Conservation (phyloP, 2,797 vertebrate species). For the Crenichthys baileyi region DNA sequence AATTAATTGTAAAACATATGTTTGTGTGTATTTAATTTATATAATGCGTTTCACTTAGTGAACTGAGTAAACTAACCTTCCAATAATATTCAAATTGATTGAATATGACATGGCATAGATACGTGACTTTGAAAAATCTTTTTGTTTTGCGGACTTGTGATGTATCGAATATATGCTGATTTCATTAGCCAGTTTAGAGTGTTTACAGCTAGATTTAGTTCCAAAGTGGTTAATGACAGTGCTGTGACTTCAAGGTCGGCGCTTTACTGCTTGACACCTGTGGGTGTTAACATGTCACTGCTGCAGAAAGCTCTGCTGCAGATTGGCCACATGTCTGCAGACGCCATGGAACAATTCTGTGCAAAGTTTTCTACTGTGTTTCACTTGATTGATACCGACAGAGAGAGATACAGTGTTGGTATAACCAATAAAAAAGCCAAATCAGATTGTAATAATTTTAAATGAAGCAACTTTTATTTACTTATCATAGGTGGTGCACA, state of each 20-base stretch:
- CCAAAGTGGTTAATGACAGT: background rate
- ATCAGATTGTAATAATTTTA: background rate
- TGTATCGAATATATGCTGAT: background rate
- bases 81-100: background rate
- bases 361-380: background rate
- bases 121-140: background rate
- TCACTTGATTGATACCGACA: background rate
- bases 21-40: too few species aligned
- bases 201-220: background rate
- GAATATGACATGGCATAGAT: background rate
- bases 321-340: background rate
- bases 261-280: background rate
- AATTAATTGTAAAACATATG: too few species aligned
- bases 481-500: background rate
- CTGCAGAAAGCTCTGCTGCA: background rate
- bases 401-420: too few species aligned
- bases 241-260: background rate
- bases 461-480: background rate
- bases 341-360: background rate
- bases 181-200: background rate
- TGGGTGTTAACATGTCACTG: background rate
- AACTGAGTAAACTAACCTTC: background rate
- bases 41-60: too few species aligned
- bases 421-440: background rate
- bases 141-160: background rate